Percentiles rank a stretch among this genome's conserved stretches.
Conservation (phyloP, 2,113 vertebrate genomes). For the Craseonycteris thonglongyai region DNA sequence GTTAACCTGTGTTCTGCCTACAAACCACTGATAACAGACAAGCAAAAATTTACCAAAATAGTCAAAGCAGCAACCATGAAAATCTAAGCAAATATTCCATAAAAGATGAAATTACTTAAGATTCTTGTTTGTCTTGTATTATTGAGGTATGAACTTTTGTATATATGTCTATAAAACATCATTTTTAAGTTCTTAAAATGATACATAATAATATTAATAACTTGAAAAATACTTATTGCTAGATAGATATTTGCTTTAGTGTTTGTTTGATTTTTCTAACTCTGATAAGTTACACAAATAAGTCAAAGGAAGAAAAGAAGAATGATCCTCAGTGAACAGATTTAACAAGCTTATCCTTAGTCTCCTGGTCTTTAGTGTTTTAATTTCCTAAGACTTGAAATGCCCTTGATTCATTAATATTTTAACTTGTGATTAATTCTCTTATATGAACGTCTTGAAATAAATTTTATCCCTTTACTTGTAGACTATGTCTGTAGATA, state of each 20-base stretch:
- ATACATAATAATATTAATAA: background rate
- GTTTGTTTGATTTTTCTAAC: background rate
- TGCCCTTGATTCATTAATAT: background rate
- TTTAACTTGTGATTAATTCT: slow-evolving; percentile 12
- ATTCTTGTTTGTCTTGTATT: background rate
- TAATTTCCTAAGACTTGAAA: background rate
- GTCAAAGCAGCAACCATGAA: background rate
- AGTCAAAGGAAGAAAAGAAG: background rate
- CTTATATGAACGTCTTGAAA: background rate
- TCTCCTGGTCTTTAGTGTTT: background rate
- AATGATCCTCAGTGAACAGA: background rate
- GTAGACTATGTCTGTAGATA: slow-evolving; percentile 91
- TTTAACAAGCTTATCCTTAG: background rate
- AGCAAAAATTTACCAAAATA: background rate
- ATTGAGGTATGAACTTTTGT: background rate
- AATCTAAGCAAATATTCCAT: background rate
- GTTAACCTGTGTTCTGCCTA: background rate
- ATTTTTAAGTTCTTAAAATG: slow-evolving; percentile 17
- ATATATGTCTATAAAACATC: background rate
- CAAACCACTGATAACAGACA: background rate
- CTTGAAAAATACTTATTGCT: slow-evolving; percentile 1
- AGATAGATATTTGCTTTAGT: background rate
- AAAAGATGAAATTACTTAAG: slow-evolving; percentile 3
- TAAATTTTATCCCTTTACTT: slow-evolving; percentile 44
- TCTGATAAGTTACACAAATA: background rate